Base-by-base conservation (phyloP, 2,888 invertebrate species). In the Caradrina kadenii region DNA sequence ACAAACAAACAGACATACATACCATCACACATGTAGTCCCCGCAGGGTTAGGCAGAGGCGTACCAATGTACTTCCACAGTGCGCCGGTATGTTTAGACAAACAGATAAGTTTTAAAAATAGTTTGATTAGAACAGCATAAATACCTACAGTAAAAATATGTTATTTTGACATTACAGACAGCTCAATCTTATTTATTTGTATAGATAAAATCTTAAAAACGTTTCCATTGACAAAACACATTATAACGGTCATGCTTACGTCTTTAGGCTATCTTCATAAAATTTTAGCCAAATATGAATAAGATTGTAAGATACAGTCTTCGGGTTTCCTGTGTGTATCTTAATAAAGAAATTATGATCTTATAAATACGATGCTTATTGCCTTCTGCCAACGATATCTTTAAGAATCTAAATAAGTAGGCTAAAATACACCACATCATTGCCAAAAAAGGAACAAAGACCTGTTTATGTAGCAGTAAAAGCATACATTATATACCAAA, bases 281-380 rank as follows among this genome's bases (percentile, higher is more conserved):
- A 15, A 66, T 48, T 65, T 61, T 53, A 48, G 15, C 42, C 71
- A 63, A 75, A 70, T 56, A 65, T 71, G 56, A 66, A 75, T 13
- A 52, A 45, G 45, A 45, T 13, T 8, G 15, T 11, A 15, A 61
- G 63, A 66, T 50, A 60, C 53, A 62, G 50, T 42, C 50, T 52
- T 55, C 69, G 31, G 64, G 61, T 55, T 55, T 55, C 45, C 52
- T 42, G 62, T 39, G 31, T 73, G 22, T 31, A 63, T 77, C 63
- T 68, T 79, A 54, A 65, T 63, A 65, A 49, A 45, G 45, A 17
- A 45, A 50, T 65, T 45, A 21, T 61, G 54, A 63, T 50, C 22
- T 50, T 42, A 52, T 55, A 10, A 17, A n/a, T 59, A 39, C 52
- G 63, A 50, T 54, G 63, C 54, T 66, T 42, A 60, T n/a, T n/a